phyloP scores from a whole-genome alignment of 2,888 invertebrate species.

The Lepetodrilus schrolli region DNA sequence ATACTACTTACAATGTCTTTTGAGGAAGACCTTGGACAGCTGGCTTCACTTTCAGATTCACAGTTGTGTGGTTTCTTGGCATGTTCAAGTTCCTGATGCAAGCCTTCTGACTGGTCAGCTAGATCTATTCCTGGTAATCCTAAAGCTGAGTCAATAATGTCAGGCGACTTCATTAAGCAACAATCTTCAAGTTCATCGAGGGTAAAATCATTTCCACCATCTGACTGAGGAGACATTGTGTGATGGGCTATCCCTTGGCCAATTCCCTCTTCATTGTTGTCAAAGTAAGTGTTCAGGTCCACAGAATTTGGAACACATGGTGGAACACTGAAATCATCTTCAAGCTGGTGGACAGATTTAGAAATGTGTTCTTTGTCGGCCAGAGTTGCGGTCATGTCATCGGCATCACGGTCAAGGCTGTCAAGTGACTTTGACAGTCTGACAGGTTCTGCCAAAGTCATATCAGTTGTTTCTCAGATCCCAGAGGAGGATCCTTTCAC shows the following conservation, averaged over 20 bases:
- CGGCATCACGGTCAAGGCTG: background rate
- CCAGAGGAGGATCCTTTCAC: no score
- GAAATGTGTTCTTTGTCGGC: background rate
- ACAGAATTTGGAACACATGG: background rate
- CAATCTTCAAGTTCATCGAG: background rate
- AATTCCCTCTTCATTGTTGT: conserved; percentile 17
- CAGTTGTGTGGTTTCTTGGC: no score
- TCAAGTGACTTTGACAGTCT: conserved; percentile 1
- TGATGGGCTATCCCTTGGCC: no score
- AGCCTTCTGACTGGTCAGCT: background rate
- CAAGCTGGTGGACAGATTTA: background rate
- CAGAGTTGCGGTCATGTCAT: background rate
- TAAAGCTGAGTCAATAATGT: no score
- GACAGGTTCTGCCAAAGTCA: background rate
- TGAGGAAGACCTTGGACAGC: background rate
- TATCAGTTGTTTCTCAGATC: no score
- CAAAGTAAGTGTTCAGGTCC: background rate
- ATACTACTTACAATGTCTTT: background rate
- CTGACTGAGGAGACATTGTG: no score
- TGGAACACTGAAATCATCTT: background rate
- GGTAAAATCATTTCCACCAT: background rate
- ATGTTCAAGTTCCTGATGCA: background rate
- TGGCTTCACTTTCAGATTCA: background rate
- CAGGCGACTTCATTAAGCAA: background rate
- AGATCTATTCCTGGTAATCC: background rate